phyloP scores from a whole-genome alignment of 1,140 invertebrate species.

The Schlechtendalia chinensis region DNA sequence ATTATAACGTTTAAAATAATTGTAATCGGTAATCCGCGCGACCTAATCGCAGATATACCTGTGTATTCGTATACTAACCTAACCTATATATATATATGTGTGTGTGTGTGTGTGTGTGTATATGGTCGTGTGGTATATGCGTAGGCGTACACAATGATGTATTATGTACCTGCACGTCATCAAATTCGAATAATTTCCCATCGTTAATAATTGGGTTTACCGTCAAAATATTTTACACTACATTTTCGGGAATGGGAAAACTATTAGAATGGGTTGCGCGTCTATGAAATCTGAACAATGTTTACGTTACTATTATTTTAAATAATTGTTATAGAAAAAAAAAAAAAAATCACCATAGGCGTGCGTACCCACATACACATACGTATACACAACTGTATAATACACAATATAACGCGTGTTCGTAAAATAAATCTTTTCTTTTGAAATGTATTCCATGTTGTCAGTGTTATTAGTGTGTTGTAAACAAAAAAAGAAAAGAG shows the following conservation, averaged over 20 bases:
- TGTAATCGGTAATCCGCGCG: no score
- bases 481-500: background rate
- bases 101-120: no score
- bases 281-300: conserved; percentile 16
- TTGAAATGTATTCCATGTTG: conserved; percentile 15
- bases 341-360: background rate
- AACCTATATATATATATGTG: no score
- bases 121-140: no score
- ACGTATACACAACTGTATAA: background rate
- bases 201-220: background rate
- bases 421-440: conserved; percentile 27
- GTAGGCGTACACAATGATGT: background rate
- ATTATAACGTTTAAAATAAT: no score
- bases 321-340: conserved; percentile 14
- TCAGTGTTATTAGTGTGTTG: conserved; percentile 6
- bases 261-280: conserved; percentile 15
- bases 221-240: background rate
- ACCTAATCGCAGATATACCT: no score
- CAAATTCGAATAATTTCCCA: background rate
- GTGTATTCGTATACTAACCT: no score
- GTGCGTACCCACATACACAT: background rate
- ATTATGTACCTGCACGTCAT: no score
- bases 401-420: background rate
- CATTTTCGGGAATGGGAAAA: background rate
- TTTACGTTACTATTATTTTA: conserved; percentile 23